These are phyloP conservation scores for Rhabdomys pumilio DNA, from an alignment of 2,797 vertebrate species.

Conservation along the genomic window DNA sequence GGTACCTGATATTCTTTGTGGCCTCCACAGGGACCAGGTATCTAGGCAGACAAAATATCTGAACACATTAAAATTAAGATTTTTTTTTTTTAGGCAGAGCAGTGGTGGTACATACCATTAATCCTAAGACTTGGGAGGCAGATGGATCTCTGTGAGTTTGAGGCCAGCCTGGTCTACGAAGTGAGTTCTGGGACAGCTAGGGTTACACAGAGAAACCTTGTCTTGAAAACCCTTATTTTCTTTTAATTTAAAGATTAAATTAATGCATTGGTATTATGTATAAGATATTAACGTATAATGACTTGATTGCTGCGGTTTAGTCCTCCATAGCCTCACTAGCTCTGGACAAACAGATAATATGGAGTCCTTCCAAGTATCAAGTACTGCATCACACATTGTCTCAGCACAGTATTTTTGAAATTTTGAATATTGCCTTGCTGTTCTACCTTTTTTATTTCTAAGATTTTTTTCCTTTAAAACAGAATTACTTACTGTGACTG, in stretches of 20 bases:
- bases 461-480: neutral
- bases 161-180: neutral
- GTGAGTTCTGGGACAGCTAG: neutral
- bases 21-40: neutral
- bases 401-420: constrained; percentile 56
- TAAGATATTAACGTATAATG: constrained; percentile 15
- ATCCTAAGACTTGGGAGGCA: neutral
- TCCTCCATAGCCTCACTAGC: neutral
- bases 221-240: neutral
- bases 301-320: constrained; percentile 6
- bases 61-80: neutral
- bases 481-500: neutral
- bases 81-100: neutral
- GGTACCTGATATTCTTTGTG: neutral
- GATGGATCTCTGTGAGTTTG: neutral
- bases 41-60: neutral
- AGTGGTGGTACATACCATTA: neutral
- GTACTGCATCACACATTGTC: constrained; percentile 36
- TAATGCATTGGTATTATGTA: constrained; percentile 17
- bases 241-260: constrained; percentile 6
- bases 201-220: neutral
- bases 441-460: neutral
- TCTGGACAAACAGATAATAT: constrained; percentile 55
- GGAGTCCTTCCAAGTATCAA: constrained; percentile 58
- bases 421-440: constrained; percentile 53